Evolutionary conservation across 2,888 invertebrate genomes (phyloP).

Genomic region (Lasioglossum morio): DNA sequence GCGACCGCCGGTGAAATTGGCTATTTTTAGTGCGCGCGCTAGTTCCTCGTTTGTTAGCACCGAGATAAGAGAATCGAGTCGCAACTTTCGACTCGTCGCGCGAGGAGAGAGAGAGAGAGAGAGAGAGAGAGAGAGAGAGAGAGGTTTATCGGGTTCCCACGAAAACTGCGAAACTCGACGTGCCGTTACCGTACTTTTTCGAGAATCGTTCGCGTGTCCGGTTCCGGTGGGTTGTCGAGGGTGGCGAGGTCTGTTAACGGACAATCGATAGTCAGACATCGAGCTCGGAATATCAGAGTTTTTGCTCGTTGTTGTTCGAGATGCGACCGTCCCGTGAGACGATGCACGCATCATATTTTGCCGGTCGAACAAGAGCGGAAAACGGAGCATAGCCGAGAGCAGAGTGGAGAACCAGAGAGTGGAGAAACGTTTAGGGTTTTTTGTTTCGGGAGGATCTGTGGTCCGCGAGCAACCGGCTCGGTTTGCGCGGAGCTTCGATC

Average conservation of each 20-base stretch:
- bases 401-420: conserved; percentile 22
- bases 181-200: conserved; percentile 2
- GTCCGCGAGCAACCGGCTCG: conserved; percentile 32
- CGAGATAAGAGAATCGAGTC: conserved; percentile 48
- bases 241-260: background rate
- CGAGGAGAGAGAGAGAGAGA: background rate
- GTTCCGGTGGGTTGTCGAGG: background rate
- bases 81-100: conserved; percentile 43
- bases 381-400: background rate
- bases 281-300: background rate
- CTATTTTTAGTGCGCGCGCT: conserved; percentile 43
- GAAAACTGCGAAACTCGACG: conserved; percentile 61
- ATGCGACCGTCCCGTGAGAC: background rate
- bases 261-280: background rate
- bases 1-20: background rate
- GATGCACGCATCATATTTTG: background rate
- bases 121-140: background rate
- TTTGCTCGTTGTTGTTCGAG: background rate
- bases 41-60: conserved; percentile 41
- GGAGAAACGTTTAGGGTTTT: conserved; percentile 41
- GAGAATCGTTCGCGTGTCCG: background rate
- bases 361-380: background rate
- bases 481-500: conserved; percentile 48
- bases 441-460: conserved; percentile 28
- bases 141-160: conserved; percentile 4